Percentiles rank a stretch among this genome's conserved stretches.
Conservation (phyloP, 2,113 vertebrate species). For the Eulacestoma nigropectus region DNA sequence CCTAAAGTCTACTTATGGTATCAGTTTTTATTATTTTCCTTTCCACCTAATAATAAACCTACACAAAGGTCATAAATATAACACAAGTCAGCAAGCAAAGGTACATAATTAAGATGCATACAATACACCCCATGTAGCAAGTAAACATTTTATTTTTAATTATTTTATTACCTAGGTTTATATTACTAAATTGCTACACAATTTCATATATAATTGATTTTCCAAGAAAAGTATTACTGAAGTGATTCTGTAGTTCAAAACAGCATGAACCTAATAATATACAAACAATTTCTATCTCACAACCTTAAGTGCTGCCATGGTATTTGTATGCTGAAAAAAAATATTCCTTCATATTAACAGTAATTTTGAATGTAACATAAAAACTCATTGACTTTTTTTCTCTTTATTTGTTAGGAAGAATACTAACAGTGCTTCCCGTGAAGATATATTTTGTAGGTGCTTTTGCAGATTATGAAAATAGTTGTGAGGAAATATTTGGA, state of each 20-base stretch:
- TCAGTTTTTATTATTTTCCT: slow-evolving; percentile 69
- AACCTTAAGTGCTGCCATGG: slow-evolving; percentile 29
- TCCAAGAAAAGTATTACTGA: slow-evolving; percentile 64
- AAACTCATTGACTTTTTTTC: slow-evolving; percentile 4
- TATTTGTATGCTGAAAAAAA: slow-evolving; percentile 18
- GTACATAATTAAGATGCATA: slow-evolving; percentile 71
- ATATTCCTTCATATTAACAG: slow-evolving; percentile 18
- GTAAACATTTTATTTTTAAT: slow-evolving; percentile 80
- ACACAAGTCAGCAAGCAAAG: slow-evolving; percentile 62
- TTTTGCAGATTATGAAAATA: slow-evolving; percentile 57
- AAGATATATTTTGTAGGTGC: slow-evolving; percentile 17
- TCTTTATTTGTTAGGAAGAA: slow-evolving; percentile 13
- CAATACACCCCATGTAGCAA: slow-evolving; percentile 59
- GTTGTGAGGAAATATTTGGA: slow-evolving; percentile 31
- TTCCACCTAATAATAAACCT: slow-evolving; percentile 61
- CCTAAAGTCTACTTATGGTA: slow-evolving; percentile 53
- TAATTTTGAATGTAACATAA: slow-evolving; percentile 30
- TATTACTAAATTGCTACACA: slow-evolving; percentile 71
- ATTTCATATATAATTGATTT: slow-evolving; percentile 78
- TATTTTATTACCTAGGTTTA: slow-evolving; percentile 77
- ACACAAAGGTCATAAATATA: slow-evolving; percentile 68
- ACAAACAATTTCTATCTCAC: slow-evolving; percentile 62
- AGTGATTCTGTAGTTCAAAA: slow-evolving; percentile 58
- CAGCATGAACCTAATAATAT: slow-evolving; percentile 60
- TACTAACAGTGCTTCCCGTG: not conserved